Percentiles rank a stretch among this genome's conserved stretches.
These are phyloP conservation scores for Pollicipes pollicipes DNA, from an alignment of 1,140 invertebrate species.

Conservation along the genomic window DNA sequence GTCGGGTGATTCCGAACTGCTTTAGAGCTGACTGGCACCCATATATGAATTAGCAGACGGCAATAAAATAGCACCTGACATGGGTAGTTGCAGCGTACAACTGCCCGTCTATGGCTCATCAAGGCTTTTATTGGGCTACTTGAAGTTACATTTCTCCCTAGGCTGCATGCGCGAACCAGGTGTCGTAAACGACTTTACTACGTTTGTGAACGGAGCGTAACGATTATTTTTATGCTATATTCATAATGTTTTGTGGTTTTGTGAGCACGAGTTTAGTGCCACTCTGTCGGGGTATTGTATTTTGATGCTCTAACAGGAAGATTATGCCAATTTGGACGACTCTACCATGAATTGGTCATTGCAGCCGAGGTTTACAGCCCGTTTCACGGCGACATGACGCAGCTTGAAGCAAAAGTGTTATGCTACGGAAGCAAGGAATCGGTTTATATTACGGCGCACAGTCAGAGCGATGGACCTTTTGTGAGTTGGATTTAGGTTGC, in stretches of 20 bases:
- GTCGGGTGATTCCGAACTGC: no score
- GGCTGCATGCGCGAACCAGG: neutral
- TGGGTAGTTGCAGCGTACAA: neutral
- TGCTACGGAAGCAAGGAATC: neutral
- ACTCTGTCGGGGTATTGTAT: neutral
- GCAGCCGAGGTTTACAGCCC: neutral
- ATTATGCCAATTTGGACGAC: neutral
- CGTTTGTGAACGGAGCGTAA: neutral
- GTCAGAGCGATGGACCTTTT: no score
- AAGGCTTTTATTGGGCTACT: neutral
- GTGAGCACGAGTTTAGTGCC: neutral
- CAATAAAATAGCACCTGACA: neutral
- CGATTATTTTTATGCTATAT: conserved; percentile 1
- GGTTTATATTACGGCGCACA: no score
- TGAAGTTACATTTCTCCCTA: neutral
- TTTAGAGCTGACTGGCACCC: neutral
- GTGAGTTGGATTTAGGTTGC: no score
- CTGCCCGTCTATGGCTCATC: neutral
- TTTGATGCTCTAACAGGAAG: neutral
- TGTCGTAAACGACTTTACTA: neutral
- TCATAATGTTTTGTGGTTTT: conserved; percentile 1
- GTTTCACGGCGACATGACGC: neutral
- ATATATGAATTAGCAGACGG: neutral
- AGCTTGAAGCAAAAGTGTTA: neutral
- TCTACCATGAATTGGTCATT: neutral